Percentiles rank a stretch among this genome's conserved stretches.
Conservation (phyloP, 2,888 invertebrate genomes). For the Platycheirus rosarum region DNA sequence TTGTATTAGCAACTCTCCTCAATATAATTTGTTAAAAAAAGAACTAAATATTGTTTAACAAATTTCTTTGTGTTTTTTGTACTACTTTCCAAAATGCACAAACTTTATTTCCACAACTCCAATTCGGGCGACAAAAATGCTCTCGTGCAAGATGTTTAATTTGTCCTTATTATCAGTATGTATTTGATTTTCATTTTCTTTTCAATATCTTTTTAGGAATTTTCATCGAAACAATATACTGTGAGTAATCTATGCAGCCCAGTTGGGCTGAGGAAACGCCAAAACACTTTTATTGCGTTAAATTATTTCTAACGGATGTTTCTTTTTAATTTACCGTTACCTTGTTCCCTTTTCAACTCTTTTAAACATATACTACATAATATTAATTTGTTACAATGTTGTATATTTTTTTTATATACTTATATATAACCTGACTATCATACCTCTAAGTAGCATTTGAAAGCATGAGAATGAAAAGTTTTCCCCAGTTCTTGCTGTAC, state of each 20-base stretch:
- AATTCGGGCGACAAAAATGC: slow-evolving; percentile 56
- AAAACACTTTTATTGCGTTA: slow-evolving; percentile 49
- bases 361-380: slow-evolving; percentile 17
- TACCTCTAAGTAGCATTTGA: slow-evolving; percentile 57
- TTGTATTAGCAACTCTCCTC: too few relatives aligned
- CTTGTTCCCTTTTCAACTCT: slow-evolving; percentile 40
- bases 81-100: slow-evolving; percentile 75
- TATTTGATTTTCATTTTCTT: slow-evolving; percentile 76
- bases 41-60: slow-evolving; percentile 15
- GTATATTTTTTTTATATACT: slow-evolving; percentile 47
- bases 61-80: slow-evolving; percentile 75
- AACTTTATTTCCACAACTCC: slow-evolving; percentile 46
- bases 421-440: slow-evolving; percentile 34
- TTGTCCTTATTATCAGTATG: slow-evolving; percentile 57
- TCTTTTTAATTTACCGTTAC: slow-evolving; percentile 50
- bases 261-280: slow-evolving; percentile 53
- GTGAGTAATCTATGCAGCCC: slow-evolving; percentile 79
- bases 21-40: slow-evolving; percentile 32
- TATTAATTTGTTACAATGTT: slow-evolving; percentile 41
- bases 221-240: slow-evolving; percentile 82
- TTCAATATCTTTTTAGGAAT: slow-evolving; percentile 80
- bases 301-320: slow-evolving; percentile 66
- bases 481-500: slow-evolving; percentile 56
- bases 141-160: slow-evolving; percentile 58
- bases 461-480: slow-evolving; percentile 68